Evolutionary conservation across 2,113 vertebrate genomes (phyloP), one percentile per base, ranked within the genome.

Genomic region (Sisor rabdophorus): DNA sequence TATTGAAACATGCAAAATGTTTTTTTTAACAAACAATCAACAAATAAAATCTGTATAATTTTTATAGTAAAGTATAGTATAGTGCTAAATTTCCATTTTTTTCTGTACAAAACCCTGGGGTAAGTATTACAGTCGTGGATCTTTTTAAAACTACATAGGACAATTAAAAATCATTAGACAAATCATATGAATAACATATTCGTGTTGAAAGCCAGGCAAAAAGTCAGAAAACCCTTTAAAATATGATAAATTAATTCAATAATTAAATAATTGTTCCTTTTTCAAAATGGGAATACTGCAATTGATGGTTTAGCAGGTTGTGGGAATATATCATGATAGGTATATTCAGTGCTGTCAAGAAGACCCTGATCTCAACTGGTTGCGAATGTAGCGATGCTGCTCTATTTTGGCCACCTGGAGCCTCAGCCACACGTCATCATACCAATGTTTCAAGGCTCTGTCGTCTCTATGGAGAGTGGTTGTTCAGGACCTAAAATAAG

Each of bases 341-440:
- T 47, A 17, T 11, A 44, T 54, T n/a, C 44, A 17, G n/a, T 78
- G 26, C 50, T 72, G 36, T 64, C 56, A 71, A 77, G 53, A 70
- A 40, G 50, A 36, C 26, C n/a, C 20, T 36, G 13, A 15, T 40
- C 28, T 59, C 5, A 17, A 71, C 48, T 30, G 48, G 17, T 75
- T 58, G 72, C 76, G 73, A 81, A 65, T 77, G 76, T 70, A 77
- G 56, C 73, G 53, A 53, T 60, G 64, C 48, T 82, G 16, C 50
- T 22, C 28, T 52, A 17, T 40, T 75, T 61, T 63, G 2, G 55
- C 50, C 40, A 64, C 73, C 73, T 81, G 76, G 15, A 72, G 32
- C 26, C 70, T 68, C 56, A 80, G 55, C n/a, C 65, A 56, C 55
- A 56, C 30, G 11, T 78, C 28, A 28, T 26, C 67, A 75, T 71